Conservation (phyloP, 2,797 vertebrate species). For the Alexandromys oeconomus region DNA sequence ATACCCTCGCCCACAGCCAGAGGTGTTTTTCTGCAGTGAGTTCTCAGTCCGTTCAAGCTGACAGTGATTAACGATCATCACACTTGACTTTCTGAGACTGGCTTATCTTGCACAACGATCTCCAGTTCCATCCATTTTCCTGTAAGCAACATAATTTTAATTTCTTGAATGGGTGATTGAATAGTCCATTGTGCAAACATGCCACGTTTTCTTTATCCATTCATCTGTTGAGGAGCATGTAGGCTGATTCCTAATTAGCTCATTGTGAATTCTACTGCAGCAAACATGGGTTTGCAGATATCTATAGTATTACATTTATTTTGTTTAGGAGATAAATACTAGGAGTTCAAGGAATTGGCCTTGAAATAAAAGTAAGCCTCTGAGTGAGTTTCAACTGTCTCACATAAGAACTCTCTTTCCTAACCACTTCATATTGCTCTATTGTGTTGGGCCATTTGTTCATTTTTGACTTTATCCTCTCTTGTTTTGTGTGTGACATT, state of each 20-base stretch:
- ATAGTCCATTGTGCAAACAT: background rate
- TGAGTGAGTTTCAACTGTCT: background rate
- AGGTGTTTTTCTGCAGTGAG: background rate
- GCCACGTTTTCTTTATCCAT: background rate
- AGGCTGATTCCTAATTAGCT: background rate
- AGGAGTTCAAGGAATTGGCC: background rate
- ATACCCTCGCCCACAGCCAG: background rate
- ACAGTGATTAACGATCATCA: background rate
- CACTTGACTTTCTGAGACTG: background rate
- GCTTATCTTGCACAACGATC: background rate
- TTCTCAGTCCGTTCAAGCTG: background rate
- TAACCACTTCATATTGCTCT: background rate
- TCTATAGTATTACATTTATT: background rate
- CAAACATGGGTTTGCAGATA: background rate
- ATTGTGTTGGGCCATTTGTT: background rate
- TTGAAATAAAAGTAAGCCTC: constrained; percentile 21
- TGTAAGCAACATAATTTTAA: background rate
- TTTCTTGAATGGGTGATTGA: background rate
- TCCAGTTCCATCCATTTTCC: background rate
- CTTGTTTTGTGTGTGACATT: background rate
- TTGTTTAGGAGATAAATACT: background rate
- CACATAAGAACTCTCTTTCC: background rate
- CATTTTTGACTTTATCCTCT: background rate
- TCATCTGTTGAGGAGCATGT: background rate
- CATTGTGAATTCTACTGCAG: background rate